phyloP scores from a whole-genome alignment of 2,888 invertebrate species.

The Sarcophaga rosellei region DNA sequence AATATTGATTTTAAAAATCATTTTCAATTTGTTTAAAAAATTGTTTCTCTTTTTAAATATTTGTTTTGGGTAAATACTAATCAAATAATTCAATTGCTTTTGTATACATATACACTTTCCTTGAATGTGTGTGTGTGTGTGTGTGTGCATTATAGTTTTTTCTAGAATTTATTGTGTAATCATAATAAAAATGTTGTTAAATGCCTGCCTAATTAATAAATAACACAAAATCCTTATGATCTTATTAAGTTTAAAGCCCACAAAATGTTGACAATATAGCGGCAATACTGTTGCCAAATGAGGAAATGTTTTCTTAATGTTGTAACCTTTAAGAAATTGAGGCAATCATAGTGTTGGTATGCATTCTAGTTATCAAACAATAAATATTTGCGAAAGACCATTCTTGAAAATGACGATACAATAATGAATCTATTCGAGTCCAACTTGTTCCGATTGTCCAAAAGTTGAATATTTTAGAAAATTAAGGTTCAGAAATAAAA shows the following conservation, averaged over 20 bases:
- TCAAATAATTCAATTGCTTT: constrained; percentile 3
- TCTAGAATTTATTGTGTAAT: constrained; percentile 21
- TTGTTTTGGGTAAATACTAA: constrained; percentile 19
- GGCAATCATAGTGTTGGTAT: too few relatives aligned
- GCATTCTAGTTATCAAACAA: too few relatives aligned
- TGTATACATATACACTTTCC: not conserved
- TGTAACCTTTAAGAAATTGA: not conserved
- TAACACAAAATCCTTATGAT: not conserved
- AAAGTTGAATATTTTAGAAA: too few relatives aligned
- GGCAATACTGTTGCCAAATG: not conserved
- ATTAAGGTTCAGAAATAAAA: too few relatives aligned
- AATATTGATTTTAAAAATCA: not conserved
- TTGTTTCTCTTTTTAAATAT: constrained; percentile 7
- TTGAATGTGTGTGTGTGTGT: not conserved
- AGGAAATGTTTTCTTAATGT: not conserved
- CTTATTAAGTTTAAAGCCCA: not conserved
- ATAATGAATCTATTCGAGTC: too few relatives aligned
- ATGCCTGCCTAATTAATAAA: not conserved
- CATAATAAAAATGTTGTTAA: not conserved
- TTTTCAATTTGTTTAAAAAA: constrained; percentile 13
- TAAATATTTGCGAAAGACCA: too few relatives aligned
- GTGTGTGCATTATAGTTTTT: not conserved
- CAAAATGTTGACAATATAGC: not conserved
- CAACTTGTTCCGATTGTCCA: too few relatives aligned
- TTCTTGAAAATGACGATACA: too few relatives aligned